Percentiles rank a stretch among this genome's conserved stretches.
These are phyloP conservation scores for Hemitrygon akajei DNA, from an alignment of 2,797 vertebrate genomes.

Conservation along the genomic window DNA sequence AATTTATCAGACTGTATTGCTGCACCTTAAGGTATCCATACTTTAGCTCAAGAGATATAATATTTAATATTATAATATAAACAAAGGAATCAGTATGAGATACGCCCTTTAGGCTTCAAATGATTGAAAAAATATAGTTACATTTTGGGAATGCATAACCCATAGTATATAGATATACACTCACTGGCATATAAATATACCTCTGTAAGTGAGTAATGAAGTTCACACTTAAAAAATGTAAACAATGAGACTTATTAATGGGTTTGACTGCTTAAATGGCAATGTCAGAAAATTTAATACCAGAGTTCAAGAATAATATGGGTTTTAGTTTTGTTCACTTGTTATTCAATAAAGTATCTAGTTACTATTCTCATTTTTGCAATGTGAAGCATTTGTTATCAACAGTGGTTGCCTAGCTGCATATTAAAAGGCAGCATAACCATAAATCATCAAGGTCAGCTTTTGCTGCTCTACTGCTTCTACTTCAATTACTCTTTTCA, in stretches of 20 bases:
- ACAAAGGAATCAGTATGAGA: neutral
- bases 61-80: neutral
- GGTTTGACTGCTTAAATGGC: neutral
- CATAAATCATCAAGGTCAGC: conserved; percentile 22
- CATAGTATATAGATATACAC: neutral
- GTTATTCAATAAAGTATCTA: neutral
- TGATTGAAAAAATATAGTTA: neutral
- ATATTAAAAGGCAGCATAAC: neutral
- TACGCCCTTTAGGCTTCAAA: neutral
- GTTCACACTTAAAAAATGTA: neutral
- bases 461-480: neutral
- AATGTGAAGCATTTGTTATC: neutral
- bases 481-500: conserved; percentile 6
- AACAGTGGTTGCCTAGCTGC: conserved; percentile 4
- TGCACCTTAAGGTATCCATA: neutral
- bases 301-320: neutral
- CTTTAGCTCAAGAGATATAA: neutral
- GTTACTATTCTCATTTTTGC: conserved; percentile 15
- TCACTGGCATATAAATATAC: neutral
- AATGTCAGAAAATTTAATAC: neutral
- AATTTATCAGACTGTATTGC: neutral
- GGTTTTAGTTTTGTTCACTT: conserved; percentile 3
- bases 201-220: neutral
- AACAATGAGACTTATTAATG: neutral
- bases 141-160: neutral